Percentiles rank a stretch among this genome's conserved stretches.
Evolutionary conservation across 2,113 vertebrate genomes (phyloP).

Genomic region (Ovis canadensis): DNA sequence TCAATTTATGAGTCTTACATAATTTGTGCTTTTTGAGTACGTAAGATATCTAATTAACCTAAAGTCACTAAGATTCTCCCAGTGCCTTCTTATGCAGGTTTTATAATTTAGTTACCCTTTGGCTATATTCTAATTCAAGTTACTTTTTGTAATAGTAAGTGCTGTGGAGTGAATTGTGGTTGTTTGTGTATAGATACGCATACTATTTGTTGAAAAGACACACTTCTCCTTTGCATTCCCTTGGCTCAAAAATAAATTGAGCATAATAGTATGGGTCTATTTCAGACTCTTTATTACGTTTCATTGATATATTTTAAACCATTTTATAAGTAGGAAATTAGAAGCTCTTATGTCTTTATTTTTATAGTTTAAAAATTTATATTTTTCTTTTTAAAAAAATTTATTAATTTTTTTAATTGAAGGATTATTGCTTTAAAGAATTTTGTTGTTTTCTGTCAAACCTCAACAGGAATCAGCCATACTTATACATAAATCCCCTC

Average conservation of each 20-base stretch:
- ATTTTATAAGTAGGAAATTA: background rate
- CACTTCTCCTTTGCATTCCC: background rate
- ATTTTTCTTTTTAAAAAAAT: background rate
- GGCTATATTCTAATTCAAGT: background rate
- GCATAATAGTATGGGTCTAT: background rate
- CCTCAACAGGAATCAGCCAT: background rate
- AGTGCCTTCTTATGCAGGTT: background rate
- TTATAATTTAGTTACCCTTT: background rate
- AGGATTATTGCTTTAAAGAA: background rate
- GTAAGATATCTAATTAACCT: background rate
- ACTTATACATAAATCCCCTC: background rate
- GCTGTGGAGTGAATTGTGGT: background rate
- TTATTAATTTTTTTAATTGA: background rate
- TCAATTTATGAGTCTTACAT: background rate
- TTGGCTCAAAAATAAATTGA: background rate
- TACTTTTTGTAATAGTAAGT: background rate
- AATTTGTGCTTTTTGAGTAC: background rate
- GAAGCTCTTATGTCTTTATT: background rate
- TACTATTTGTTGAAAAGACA: background rate
- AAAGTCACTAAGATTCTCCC: background rate
- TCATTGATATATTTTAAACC: background rate
- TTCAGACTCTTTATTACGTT: background rate
- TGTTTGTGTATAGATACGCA: background rate
- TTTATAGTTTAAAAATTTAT: background rate
- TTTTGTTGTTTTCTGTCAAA: background rate